These are phyloP conservation scores for Geotrupes spiniger DNA, from an alignment of 2,888 invertebrate species.

Conservation along the genomic window DNA sequence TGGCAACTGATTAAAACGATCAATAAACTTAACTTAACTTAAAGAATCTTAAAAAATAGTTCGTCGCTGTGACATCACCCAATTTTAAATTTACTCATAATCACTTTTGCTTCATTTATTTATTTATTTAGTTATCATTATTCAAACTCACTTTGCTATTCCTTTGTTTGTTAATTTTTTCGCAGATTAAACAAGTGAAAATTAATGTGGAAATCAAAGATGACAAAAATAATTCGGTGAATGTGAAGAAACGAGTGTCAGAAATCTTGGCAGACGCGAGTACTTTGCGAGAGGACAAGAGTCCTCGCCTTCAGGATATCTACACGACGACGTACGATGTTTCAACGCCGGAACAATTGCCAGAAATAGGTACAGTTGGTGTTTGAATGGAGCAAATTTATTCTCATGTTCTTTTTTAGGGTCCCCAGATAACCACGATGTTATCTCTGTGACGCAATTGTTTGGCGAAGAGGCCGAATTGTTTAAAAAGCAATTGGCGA, in stretches of 20 bases:
- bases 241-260: slow-evolving; percentile 44
- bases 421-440: slow-evolving; percentile 30
- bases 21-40: too few relatives aligned
- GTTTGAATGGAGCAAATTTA: slow-evolving; percentile 14
- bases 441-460: slow-evolving; percentile 13
- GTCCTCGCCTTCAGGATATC: slow-evolving; percentile 45
- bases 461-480: slow-evolving; percentile 59
- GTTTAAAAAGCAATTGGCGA: slow-evolving; percentile 60
- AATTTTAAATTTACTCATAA: too few relatives aligned
- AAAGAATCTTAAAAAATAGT: too few relatives aligned
- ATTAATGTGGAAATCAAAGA: not conserved
- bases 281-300: slow-evolving; percentile 39
- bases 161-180: too few relatives aligned
- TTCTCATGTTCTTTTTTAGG: too few relatives aligned
- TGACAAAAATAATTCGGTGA: slow-evolving; percentile 12
- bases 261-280: slow-evolving; percentile 45
- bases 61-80: too few relatives aligned
- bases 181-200: not conserved
- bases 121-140: too few relatives aligned
- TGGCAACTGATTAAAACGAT: too few relatives aligned
- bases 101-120: too few relatives aligned
- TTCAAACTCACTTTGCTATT: too few relatives aligned
- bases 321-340: slow-evolving; percentile 47
- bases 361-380: slow-evolving; percentile 39
- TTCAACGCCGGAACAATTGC: slow-evolving; percentile 34